Conservation (phyloP, 2,797 vertebrate species). For the Enteromius thamalakanensis region DNA sequence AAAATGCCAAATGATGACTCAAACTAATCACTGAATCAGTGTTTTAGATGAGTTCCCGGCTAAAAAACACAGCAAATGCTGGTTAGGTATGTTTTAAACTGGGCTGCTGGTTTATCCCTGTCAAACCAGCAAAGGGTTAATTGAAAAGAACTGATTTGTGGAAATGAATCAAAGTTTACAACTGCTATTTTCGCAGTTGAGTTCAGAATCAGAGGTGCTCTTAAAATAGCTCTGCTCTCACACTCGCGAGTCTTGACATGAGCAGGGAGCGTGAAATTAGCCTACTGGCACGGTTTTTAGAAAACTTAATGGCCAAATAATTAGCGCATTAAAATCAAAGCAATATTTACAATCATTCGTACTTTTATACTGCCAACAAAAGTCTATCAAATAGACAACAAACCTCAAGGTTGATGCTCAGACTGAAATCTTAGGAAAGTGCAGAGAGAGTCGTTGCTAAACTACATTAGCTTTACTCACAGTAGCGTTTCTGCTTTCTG, state of each 20-base stretch:
- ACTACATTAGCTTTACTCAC: constrained; percentile 38
- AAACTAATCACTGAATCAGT: not conserved
- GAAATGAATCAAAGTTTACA: constrained; percentile 5
- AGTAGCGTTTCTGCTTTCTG: constrained; percentile 39
- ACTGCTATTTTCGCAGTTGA: not conserved
- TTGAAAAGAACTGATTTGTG: not conserved
- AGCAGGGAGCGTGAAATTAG: constrained; percentile 14
- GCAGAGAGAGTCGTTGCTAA: constrained; percentile 4
- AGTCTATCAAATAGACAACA: not conserved
- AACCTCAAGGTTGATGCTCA: not conserved
- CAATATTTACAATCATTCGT: not conserved
- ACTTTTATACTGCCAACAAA: not conserved
- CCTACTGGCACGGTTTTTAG: constrained; percentile 5
- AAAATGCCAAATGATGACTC: not conserved
- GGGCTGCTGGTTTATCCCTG: too few species aligned
- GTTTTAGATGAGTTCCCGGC: not conserved
- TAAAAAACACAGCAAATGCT: too few species aligned
- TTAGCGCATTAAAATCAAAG: constrained; percentile 2
- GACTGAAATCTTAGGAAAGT: not conserved
- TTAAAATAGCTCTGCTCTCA: constrained; percentile 1
- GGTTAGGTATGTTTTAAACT: too few species aligned
- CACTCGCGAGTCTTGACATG: constrained; percentile 11
- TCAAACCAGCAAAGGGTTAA: not conserved
- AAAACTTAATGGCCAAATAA: constrained; percentile 4
- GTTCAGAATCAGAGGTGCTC: constrained; percentile 1